Base-by-base conservation (phyloP, 2,113 vertebrate species). In the Hipposideros armiger region DNA sequence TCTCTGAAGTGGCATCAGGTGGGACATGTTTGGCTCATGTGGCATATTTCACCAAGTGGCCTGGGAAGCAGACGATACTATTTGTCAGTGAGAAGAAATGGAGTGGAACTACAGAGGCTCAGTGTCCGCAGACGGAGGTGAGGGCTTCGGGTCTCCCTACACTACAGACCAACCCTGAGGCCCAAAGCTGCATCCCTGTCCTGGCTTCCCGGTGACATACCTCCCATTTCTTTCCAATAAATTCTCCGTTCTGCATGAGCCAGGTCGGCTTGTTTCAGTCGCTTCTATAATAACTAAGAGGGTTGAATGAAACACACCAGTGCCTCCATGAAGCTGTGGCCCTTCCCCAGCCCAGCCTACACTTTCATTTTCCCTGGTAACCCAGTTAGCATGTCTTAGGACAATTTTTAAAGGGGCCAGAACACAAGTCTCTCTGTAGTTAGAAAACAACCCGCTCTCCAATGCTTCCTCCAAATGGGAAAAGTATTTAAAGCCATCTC, bases 51-150 rank as follows among this genome's bases (percentile, higher is more conserved):
- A 78, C 47, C 20, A 90, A 82, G 66, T 17, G 62, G 32, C 28
- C 85, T 91, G 47, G 85, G 60, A 64, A 52, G 45, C 36, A 93
- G 67, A 87, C 24, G 90, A 77, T 47, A n/a, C 24, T 70, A 74
- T 64, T 20, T 89, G 60, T 76, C 70, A 60, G 32, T 54, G 73
- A 95, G 50, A 76, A n/a, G 70, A 94, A 85, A 74, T 16, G 32
- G 45, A 64, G 16, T 26, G 1, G 60, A 90, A 50, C 19, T 60
- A 11, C 17, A 90, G 72, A 87, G 67, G 28, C 15, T 6, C 30
- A 16, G 54, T 87, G 62, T 52, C 36, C 56, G 19, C 1, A 72
- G 50, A 77, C 4, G 45, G 70, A 74, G 66, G 32, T 50, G 14
- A 52, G 52, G 62, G 52, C 50, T 74, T 62, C 52, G 56, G 77